Evolutionary conservation across 2,113 vertebrate species (phyloP).

Genomic region (Apteryx owenii): DNA sequence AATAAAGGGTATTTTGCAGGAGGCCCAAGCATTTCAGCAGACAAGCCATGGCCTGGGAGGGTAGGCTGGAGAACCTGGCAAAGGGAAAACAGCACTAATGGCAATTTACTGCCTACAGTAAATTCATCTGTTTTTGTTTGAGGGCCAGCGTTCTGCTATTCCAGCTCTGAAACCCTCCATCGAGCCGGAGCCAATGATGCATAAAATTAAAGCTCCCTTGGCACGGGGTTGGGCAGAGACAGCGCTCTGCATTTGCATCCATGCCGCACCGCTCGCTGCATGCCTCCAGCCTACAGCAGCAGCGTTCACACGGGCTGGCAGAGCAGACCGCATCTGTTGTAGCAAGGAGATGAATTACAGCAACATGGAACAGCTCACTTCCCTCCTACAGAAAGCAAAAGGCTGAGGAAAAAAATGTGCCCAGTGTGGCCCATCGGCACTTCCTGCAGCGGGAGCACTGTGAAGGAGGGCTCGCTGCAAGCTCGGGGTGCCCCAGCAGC

Average conservation of each 20-base stretch:
- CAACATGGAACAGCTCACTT: neutral
- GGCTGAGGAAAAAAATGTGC: neutral
- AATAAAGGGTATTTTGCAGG: neutral
- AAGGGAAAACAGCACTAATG: neutral
- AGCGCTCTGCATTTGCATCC: neutral
- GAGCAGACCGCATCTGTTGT: neutral
- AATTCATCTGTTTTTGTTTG: neutral
- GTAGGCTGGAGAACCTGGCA: neutral
- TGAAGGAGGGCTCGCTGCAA: neutral
- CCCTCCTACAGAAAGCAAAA: neutral
- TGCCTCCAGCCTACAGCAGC: neutral
- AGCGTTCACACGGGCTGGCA: neutral
- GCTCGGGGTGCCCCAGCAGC: accelerated
- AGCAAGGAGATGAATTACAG: neutral
- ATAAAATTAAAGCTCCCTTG: neutral
- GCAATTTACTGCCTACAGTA: neutral
- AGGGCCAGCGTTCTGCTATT: neutral
- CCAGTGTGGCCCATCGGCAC: neutral
- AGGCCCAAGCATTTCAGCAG: neutral
- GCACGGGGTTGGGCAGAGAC: neutral
- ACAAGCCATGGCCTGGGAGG: neutral
- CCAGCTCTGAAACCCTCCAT: neutral
- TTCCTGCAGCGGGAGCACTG: no score
- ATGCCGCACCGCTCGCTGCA: neutral
- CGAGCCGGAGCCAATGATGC: neutral